Conservation (phyloP, 2,113 vertebrate species). For the Calidris pugnax region DNA sequence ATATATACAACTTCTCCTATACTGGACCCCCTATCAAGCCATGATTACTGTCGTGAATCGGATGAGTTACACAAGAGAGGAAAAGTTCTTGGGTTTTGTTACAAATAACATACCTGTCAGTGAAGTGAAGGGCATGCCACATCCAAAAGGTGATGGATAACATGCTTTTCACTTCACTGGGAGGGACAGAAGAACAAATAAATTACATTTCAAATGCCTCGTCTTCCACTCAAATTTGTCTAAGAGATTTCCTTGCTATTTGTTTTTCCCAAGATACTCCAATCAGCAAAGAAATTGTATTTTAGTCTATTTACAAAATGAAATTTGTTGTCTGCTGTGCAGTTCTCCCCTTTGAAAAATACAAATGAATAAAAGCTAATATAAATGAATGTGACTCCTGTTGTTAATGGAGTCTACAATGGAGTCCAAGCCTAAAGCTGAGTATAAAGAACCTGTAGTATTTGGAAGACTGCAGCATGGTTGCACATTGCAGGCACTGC, state of each 20-base stretch:
- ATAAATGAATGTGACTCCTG: background rate
- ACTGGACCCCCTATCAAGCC: background rate
- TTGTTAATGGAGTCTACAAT: background rate
- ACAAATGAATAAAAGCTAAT: background rate
- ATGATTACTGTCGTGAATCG: constrained; percentile 40
- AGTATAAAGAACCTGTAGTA: background rate
- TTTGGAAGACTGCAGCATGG: background rate
- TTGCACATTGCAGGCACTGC: background rate
- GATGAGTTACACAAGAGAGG: background rate
- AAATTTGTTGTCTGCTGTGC: background rate
- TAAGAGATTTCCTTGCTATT: background rate
- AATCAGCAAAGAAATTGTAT: background rate
- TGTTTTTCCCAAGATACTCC: background rate
- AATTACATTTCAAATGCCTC: background rate
- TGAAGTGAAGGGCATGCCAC: constrained; percentile 26
- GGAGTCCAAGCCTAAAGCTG: background rate
- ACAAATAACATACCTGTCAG: constrained; percentile 46
- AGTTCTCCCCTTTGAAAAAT: background rate
- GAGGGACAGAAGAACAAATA: background rate
- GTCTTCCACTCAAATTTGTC: background rate
- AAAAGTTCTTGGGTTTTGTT: constrained; percentile 18
- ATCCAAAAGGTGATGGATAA: background rate
- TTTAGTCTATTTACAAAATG: background rate
- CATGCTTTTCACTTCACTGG: background rate
- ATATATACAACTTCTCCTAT: background rate